Evolutionary conservation across 2,888 invertebrate species (phyloP).

Genomic region (Stenoptilia bipunctidactyla): DNA sequence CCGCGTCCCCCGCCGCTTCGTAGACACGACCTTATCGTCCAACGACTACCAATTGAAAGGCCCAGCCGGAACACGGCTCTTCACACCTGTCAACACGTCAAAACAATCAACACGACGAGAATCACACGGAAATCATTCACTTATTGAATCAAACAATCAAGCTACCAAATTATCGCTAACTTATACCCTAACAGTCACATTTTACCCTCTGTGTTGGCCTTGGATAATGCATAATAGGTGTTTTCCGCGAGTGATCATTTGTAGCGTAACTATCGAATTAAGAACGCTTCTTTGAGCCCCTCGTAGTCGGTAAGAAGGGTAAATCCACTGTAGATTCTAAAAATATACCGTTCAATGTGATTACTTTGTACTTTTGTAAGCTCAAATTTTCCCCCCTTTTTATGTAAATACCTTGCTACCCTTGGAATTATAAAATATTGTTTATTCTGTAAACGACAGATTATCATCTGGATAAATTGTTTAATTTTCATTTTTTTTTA

Average conservation of each 20-base stretch:
- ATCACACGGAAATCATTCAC: conserved; percentile 26
- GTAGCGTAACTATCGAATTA: conserved; percentile 57
- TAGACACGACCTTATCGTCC: conserved; percentile 20
- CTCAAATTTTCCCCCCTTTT: conserved; percentile 51
- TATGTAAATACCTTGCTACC: conserved; percentile 60
- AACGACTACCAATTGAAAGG: neutral
- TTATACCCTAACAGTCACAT: too few species aligned
- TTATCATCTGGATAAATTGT: conserved; percentile 48
- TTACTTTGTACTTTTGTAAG: conserved; percentile 69
- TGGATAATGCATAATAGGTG: conserved; percentile 58
- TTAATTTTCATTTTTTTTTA: conserved; percentile 38
- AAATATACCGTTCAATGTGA: conserved; percentile 49
- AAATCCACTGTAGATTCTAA: conserved; percentile 60
- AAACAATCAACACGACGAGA: too few species aligned
- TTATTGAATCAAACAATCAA: too few species aligned
- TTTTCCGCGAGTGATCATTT: conserved; percentile 59
- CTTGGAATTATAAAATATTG: conserved; percentile 42
- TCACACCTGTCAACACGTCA: neutral
- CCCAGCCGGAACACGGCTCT: neutral
- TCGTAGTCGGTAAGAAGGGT: conserved; percentile 62
- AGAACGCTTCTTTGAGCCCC: conserved; percentile 43
- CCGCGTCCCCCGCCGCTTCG: conserved; percentile 36
- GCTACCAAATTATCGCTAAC: too few species aligned
- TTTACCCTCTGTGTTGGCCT: conserved; percentile 54
- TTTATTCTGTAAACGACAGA: conserved; percentile 53